phyloP scores from a whole-genome alignment of 2,797 vertebrate genomes.

The Orientallactaga sibirica region DNA sequence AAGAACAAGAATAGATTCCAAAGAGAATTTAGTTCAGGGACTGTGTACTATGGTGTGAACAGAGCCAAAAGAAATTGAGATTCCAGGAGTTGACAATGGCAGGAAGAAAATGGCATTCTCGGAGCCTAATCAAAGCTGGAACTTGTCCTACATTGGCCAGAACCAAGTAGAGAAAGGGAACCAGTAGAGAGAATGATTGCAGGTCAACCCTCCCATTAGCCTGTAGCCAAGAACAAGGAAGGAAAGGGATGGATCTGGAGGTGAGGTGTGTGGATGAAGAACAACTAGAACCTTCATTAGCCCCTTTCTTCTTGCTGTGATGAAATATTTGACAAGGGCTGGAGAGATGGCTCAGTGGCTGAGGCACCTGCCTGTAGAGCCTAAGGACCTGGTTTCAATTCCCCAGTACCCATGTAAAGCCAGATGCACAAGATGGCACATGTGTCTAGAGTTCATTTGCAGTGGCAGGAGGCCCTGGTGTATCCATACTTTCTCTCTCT shows the following conservation, averaged over 20 bases:
- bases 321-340: no score
- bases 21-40: not conserved
- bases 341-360: no score
- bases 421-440: no score
- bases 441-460: no score
- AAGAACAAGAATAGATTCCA: not conserved
- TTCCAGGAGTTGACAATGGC: not conserved
- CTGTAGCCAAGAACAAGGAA: not conserved
- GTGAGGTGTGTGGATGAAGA: not conserved
- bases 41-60: not conserved
- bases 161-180: not conserved
- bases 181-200: not conserved
- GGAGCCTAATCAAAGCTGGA: not conserved
- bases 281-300: not conserved
- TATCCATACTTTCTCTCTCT: no score
- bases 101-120: not conserved
- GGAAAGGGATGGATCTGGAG: not conserved
- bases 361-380: no score
- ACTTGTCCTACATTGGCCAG: not conserved
- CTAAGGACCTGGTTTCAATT: no score
- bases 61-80: not conserved
- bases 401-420: no score
- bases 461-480: no score
- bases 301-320: not conserved
- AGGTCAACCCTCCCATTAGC: not conserved